Evolutionary conservation across 1,140 invertebrate species (phyloP).

Genomic region (Scaptomyza pallida): DNA sequence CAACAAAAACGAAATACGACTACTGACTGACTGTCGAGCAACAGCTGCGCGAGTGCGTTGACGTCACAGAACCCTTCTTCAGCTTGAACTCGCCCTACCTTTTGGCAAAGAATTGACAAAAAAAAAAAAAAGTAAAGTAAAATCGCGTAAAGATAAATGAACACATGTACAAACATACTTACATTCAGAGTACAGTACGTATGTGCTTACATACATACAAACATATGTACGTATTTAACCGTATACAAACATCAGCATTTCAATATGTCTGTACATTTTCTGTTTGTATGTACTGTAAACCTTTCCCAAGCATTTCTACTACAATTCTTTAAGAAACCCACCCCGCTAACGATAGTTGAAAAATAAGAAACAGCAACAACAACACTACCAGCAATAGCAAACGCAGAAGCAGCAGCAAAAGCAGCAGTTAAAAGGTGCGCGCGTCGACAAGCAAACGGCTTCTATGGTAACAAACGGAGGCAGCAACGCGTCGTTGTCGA

Average conservation of each 20-base stretch:
- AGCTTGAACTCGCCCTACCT: slow-evolving; percentile 43
- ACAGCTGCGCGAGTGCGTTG: slow-evolving; percentile 69
- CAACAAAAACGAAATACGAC: slow-evolving; percentile 8
- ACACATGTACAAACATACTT: slow-evolving; percentile 10
- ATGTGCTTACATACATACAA: background rate
- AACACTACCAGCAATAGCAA: slow-evolving; percentile 23
- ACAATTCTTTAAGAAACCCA: slow-evolving; percentile 73
- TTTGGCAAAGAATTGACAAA: slow-evolving; percentile 62
- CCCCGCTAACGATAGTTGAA: slow-evolving; percentile 53
- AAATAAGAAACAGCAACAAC: slow-evolving; percentile 29
- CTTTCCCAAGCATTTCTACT: slow-evolving; percentile 70
- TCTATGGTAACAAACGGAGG: slow-evolving; percentile 10
- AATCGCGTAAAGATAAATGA: slow-evolving; percentile 46
- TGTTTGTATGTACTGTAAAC: slow-evolving; percentile 61
- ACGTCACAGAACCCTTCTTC: slow-evolving; percentile 54
- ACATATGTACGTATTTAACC: slow-evolving; percentile 10
- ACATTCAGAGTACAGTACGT: background rate
- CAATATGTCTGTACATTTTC: slow-evolving; percentile 7
- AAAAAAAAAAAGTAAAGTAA: slow-evolving; percentile 17
- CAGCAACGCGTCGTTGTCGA: slow-evolving; percentile 45
- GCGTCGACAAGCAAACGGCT: slow-evolving; percentile 45
- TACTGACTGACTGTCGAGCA: slow-evolving; percentile 50
- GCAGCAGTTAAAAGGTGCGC: slow-evolving; percentile 65
- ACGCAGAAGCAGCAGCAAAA: no score
- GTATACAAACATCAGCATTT: slow-evolving; percentile 11